A percentile compares a stretch with the other conserved stretches of the same genome.
Conservation (phyloP, 2,888 invertebrate genomes). For the Polydrusus cervinus region DNA sequence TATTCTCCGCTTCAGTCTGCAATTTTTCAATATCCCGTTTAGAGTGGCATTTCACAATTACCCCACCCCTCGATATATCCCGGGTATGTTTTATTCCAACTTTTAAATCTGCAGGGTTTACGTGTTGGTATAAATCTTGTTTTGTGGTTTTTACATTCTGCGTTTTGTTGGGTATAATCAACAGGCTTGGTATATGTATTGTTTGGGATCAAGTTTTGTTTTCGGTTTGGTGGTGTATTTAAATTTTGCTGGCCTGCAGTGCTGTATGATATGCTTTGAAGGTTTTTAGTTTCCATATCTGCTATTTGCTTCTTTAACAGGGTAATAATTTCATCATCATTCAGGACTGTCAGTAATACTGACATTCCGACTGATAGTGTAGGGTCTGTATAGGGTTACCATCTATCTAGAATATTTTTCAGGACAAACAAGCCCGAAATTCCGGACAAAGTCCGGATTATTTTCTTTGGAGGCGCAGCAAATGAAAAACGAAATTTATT, state of each 20-base stretch:
- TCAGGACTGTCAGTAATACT: too few species aligned
- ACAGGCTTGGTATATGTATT: conserved; percentile 13
- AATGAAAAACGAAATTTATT: too few species aligned
- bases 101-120: conserved; percentile 30
- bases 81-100: conserved; percentile 21
- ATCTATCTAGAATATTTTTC: too few species aligned
- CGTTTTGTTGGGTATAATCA: conserved; percentile 3
- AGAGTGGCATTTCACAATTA: conserved; percentile 21
- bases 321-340: conserved; percentile 6
- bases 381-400: too few species aligned
- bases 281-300: conserved; percentile 4
- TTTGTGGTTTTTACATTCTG: conserved; percentile 13
- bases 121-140: conserved; percentile 13
- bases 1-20: conserved; percentile 17
- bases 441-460: too few species aligned
- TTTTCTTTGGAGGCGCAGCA: too few species aligned
- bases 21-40: conserved; percentile 29
- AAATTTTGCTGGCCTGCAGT: not conserved
- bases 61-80: conserved; percentile 16
- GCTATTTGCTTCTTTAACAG: conserved; percentile 11
- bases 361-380: too few species aligned
- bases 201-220: conserved; percentile 1
- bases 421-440: too few species aligned
- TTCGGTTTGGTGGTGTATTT: conserved; percentile 2
- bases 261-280: conserved; percentile 2